phyloP scores from a whole-genome alignment of 2,797 vertebrate genomes.

The Hemitrygon akajei region DNA sequence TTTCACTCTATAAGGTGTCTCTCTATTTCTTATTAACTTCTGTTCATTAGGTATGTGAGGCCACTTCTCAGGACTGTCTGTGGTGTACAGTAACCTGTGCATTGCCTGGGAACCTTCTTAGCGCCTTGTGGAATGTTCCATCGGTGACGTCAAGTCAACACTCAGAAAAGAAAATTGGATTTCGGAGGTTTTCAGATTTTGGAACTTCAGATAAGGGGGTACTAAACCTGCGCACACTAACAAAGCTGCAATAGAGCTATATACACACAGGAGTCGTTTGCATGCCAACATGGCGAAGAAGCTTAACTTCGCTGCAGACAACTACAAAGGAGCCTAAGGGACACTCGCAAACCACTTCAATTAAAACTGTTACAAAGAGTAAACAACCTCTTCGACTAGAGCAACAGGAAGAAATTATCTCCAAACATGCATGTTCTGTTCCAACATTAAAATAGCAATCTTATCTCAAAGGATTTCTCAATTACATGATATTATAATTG shows the following conservation, averaged over 20 bases:
- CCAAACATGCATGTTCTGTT: not conserved
- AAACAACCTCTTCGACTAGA: conserved; percentile 3
- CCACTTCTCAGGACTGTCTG: too few relatives aligned
- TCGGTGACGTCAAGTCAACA: too few relatives aligned
- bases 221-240: not conserved
- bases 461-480: not conserved
- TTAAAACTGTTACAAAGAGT: conserved; percentile 1
- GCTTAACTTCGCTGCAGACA: not conserved
- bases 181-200: too few relatives aligned
- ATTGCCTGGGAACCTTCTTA: too few relatives aligned
- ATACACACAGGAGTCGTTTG: not conserved
- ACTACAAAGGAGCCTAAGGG: not conserved
- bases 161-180: too few relatives aligned
- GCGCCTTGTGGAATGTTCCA: too few relatives aligned
- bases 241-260: not conserved
- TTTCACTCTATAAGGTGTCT: too few relatives aligned
- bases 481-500: not conserved
- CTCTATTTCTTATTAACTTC: too few relatives aligned
- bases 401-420: conserved; percentile 14
- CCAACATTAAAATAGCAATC: conserved; percentile 14
- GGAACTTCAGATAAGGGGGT: too few relatives aligned
- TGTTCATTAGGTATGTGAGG: too few relatives aligned
- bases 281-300: not conserved
- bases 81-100: too few relatives aligned
- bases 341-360: not conserved